phyloP scores from a whole-genome alignment of 2,113 vertebrate genomes.

The Sapajus apella region DNA sequence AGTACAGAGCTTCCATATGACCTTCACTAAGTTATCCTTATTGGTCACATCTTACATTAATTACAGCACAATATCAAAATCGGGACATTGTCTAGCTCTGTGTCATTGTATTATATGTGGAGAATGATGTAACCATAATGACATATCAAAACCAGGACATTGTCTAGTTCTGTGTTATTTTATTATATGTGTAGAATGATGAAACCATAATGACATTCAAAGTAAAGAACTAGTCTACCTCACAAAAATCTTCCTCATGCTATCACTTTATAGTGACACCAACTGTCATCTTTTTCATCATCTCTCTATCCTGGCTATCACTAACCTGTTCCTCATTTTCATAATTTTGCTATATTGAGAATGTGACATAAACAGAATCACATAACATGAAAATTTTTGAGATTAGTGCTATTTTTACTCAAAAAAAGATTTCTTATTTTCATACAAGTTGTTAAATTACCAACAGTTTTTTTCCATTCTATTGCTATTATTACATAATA shows the following conservation, averaged over 20 bases:
- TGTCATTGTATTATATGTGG: not conserved
- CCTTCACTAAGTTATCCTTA: not conserved
- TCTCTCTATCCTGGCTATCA: not conserved
- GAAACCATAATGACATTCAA: not conserved
- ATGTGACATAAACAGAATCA: not conserved
- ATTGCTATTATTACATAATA: not conserved
- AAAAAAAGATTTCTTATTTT: not conserved
- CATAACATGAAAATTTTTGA: not conserved
- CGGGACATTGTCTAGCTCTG: not conserved
- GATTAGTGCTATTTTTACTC: not conserved
- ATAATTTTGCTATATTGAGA: not conserved
- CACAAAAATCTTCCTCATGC: not conserved
- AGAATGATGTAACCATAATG: not conserved
- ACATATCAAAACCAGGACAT: not conserved
- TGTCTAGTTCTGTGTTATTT: not conserved
- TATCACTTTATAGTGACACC: not conserved
- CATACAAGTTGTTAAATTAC: not conserved
- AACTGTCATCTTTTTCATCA: fast-evolving
- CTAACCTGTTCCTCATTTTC: not conserved
- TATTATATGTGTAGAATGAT: not conserved
- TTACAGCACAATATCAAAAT: not conserved
- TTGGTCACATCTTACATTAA: not conserved
- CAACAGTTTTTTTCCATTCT: not conserved
- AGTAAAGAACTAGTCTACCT: not conserved
- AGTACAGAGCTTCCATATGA: not conserved